Percentiles rank a stretch among this genome's conserved stretches.
phyloP scores from a whole-genome alignment of 2,113 vertebrate species.

The Equus przewalskii region DNA sequence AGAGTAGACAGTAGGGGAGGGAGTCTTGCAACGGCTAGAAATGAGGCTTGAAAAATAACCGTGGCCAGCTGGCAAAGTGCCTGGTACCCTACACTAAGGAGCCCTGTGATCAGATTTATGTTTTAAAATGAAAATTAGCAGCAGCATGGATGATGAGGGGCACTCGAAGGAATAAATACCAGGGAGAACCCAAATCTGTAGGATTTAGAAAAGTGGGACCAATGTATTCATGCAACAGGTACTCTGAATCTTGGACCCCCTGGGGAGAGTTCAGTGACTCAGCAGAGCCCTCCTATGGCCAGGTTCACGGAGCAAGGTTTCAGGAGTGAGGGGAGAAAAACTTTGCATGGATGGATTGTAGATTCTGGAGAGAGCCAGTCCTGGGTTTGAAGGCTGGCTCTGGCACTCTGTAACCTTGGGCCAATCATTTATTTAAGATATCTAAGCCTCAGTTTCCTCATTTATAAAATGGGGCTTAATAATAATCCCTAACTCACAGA shows the following conservation, averaged over 20 bases:
- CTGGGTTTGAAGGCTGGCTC: neutral
- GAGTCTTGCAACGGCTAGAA: neutral
- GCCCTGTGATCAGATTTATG: neutral
- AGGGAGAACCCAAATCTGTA: neutral
- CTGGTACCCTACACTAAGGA: neutral
- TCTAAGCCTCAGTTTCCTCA: neutral
- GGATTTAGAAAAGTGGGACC: neutral
- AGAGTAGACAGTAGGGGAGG: neutral
- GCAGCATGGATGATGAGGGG: neutral
- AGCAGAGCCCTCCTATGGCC: neutral
- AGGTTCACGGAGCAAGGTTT: neutral
- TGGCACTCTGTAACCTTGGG: neutral
- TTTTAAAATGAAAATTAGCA: neutral
- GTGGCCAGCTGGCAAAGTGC: neutral
- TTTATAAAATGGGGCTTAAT: neutral
- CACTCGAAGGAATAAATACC: neutral
- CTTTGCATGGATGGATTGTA: neutral
- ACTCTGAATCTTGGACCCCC: neutral
- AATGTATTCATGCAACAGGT: neutral
- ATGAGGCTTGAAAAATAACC: neutral
- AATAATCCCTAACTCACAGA: neutral
- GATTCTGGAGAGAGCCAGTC: neutral
- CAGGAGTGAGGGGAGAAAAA: neutral
- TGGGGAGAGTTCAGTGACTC: neutral
- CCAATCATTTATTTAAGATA: neutral